These are phyloP conservation scores for Muricea muricata DNA, from an alignment of 92 coral and sea anemone genomes.

Conservation along the genomic window DNA sequence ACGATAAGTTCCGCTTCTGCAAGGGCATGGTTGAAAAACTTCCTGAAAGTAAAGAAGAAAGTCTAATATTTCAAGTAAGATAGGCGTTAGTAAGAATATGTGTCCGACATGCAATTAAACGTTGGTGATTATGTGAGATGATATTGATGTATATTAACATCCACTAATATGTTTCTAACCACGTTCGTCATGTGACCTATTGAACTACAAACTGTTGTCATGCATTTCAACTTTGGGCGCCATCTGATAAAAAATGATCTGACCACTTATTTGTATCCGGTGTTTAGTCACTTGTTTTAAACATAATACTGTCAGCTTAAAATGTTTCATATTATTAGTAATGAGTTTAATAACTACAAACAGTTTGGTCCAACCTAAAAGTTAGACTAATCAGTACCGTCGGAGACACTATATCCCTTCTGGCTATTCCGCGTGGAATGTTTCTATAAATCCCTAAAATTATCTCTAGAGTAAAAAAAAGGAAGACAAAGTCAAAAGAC, in stretches of 20 bases:
- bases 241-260: neutral
- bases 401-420: neutral
- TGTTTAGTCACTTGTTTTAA: neutral
- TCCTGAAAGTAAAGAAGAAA: neutral
- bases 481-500: neutral
- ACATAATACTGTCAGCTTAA: neutral
- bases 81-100: no score
- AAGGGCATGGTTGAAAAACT: neutral
- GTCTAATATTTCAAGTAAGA: neutral
- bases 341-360: neutral
- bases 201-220: neutral
- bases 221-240: neutral
- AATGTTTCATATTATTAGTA: neutral
- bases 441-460: neutral
- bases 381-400: no score
- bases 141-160: neutral
- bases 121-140: neutral
- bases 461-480: neutral
- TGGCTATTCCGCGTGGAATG: neutral
- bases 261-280: slow-evolving; percentile 12
- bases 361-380: neutral
- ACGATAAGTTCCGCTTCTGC: neutral
- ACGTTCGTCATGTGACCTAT: neutral
- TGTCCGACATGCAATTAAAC: no score
- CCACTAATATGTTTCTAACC: neutral